Evolutionary conservation across 1,140 invertebrate genomes (phyloP).

Genomic region (Drosophila fuyamai): DNA sequence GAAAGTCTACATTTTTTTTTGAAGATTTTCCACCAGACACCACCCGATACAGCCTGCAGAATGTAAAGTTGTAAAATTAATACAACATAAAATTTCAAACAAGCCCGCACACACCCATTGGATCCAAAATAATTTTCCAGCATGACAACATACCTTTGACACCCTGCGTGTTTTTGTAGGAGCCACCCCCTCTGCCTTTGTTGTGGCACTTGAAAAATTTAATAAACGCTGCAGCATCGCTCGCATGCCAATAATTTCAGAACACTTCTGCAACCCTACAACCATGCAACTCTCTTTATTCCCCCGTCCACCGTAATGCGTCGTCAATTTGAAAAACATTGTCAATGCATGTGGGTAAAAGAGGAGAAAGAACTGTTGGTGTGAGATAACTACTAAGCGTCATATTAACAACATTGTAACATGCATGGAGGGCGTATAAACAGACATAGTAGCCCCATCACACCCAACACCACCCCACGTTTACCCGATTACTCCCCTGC

Average conservation of each 20-base stretch:
- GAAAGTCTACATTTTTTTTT: background rate
- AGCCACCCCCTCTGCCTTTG: constrained; percentile 11
- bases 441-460: constrained; percentile 20
- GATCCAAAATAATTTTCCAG: constrained; percentile 49
- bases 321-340: constrained; percentile 77
- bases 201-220: constrained; percentile 77
- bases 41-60: constrained; percentile 27
- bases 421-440: constrained; percentile 31
- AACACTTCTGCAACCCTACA: constrained; percentile 9
- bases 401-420: constrained; percentile 80
- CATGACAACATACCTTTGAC: constrained; percentile 23
- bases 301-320: constrained; percentile 26
- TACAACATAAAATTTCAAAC: constrained; percentile 63
- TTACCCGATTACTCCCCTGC: constrained; percentile 3
- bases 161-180: background rate
- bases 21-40: constrained; percentile 3
- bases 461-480: background rate
- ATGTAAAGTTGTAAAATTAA: constrained; percentile 74
- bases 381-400: constrained; percentile 71
- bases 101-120: constrained; percentile 10
- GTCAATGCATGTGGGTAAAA: constrained; percentile 52
- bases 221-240: constrained; percentile 78
- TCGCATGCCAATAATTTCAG: constrained; percentile 80
- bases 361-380: background rate
- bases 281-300: background rate